Percentiles rank a stretch among this genome's conserved stretches.
These are phyloP conservation scores for Sciurus carolinensis DNA, from an alignment of 2,797 vertebrate genomes.

Conservation along the genomic window DNA sequence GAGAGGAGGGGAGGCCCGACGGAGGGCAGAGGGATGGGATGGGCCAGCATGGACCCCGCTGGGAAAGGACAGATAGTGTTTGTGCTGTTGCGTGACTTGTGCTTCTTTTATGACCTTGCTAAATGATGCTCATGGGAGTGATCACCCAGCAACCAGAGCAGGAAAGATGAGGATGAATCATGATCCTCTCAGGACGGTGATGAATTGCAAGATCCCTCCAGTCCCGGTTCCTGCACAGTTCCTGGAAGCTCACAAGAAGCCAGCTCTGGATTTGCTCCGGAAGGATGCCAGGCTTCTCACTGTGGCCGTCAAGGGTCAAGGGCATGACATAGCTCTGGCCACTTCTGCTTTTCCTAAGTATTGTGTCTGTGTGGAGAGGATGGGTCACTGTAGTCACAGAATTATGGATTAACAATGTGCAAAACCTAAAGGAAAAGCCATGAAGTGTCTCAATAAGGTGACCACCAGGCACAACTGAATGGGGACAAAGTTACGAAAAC, in stretches of 20 bases:
- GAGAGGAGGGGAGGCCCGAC: too few relatives aligned
- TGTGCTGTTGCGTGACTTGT: not conserved
- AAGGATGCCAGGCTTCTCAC: not conserved
- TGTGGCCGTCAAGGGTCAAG: not conserved
- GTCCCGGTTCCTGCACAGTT: not conserved
- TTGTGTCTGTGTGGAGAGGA: not conserved
- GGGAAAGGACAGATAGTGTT: too few relatives aligned
- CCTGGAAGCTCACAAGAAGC: not conserved
- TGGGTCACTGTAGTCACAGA: not conserved
- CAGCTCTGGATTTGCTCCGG: too few relatives aligned
- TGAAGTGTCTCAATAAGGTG: not conserved
- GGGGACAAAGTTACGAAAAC: not conserved
- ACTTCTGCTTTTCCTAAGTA: not conserved
- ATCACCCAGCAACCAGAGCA: not conserved
- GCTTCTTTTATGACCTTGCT: not conserved
- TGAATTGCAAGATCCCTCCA: not conserved
- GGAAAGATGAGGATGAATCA: not conserved
- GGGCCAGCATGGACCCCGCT: too few relatives aligned
- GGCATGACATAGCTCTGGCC: not conserved
- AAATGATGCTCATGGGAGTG: too few relatives aligned
- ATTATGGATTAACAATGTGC: not conserved
- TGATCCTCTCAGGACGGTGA: not conserved
- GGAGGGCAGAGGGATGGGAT: accelerated
- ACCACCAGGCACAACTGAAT: not conserved
- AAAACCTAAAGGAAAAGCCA: not conserved